Conservation (phyloP, 2,113 vertebrate species). For the Verasper variegatus region DNA sequence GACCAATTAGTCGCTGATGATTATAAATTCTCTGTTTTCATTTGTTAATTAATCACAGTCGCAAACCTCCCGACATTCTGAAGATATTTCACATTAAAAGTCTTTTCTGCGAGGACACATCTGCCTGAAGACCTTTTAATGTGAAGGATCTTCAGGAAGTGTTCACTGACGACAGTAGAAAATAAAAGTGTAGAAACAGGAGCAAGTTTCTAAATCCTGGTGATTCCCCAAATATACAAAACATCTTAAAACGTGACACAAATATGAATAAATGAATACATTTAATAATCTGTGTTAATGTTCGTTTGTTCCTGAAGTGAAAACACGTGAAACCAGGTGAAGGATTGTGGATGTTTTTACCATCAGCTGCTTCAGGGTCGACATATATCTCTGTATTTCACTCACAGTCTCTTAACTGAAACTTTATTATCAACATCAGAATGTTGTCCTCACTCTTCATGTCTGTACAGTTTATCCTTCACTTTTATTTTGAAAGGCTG, state of each 20-base stretch:
- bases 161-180: not conserved
- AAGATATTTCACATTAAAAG: not conserved
- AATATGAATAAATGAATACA: no score
- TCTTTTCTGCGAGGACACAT: not conserved
- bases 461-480: not conserved
- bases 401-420: not conserved
- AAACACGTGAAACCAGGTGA: not conserved
- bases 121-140: not conserved
- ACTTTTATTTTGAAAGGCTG: slow-evolving; percentile 50
- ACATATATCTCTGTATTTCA: not conserved
- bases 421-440: not conserved
- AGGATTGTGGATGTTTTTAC: not conserved
- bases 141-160: slow-evolving; percentile 1
- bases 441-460: not conserved
- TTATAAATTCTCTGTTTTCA: not conserved
- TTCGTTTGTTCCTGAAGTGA: no score
- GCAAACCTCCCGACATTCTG: not conserved
- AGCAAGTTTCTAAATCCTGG: no score
- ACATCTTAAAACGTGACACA: no score
- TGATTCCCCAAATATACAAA: no score
- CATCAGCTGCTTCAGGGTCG: slow-evolving; percentile 2
- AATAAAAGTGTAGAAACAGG: not conserved
- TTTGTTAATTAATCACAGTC: not conserved
- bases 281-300: no score
- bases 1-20: no score